Evolutionary conservation across 2,888 invertebrate species (phyloP), one percentile per base, ranked within the genome.

Genomic region (Tyria jacobaeae): DNA sequence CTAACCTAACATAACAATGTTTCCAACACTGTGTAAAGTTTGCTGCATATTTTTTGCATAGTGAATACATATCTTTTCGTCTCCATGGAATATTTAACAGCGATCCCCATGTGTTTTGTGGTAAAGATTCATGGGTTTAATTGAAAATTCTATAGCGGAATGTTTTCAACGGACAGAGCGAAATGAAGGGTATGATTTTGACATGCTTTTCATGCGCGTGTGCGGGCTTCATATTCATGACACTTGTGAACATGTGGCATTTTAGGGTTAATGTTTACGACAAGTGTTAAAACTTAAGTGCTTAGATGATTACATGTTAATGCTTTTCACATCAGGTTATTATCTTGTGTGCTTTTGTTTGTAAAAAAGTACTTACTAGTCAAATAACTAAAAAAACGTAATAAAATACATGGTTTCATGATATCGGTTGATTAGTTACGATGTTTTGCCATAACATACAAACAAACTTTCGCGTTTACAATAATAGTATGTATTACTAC

Each of bases 121-220:
- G 64, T 53, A 55, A 75, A 75, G 75, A 75, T 75, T 75, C 77
- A 75, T 75, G 77, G 67, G 52, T 71, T 76, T 75, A 76, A 75
- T 75, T 75, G 75, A 75, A 75, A 75, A 75, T 69, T 65, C 77
- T 76, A 75, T 71, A 66, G 71, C 50, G 56, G 52, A 34, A 24
- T 47, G 56, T 56, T 60, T 64, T 64, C 56, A 64, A 60, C 52
- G 25, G 24, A 25, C 56, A n/a, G 31, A 39, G 37, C 48, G 24
- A 63, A 63, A 60, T 64, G 63, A 60, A 52, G 56, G 63, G 21
- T 56, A 64, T 59, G 39, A 64, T 64, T 64, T 60, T 56, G 59
- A 52, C 50, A 50, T 54, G 25, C 27, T 60, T 59, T 58, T 44
- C 55, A n/a, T 51, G 27, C 56, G 24, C 31, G 10, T 59, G 51